Evolutionary conservation across 2,797 vertebrate species (phyloP).

Genomic region (Phylloscopus collybita): DNA sequence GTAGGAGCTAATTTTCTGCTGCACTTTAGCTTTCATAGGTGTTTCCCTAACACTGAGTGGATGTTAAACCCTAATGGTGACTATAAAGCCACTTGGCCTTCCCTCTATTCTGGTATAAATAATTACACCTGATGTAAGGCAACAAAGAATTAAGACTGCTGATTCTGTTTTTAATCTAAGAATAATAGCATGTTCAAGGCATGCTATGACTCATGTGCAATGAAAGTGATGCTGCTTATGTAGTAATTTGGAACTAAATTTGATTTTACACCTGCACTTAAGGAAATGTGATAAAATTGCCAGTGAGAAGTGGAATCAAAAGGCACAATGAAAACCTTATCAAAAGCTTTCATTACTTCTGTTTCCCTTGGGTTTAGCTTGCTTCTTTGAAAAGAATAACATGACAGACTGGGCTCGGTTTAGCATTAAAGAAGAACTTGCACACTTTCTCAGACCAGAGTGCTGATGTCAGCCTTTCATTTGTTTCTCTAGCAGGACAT

Average conservation of each 20-base stretch:
- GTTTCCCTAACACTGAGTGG: background rate
- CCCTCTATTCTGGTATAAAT: background rate
- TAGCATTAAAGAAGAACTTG: background rate
- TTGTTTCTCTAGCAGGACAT: background rate
- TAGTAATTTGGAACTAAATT: conserved; percentile 45
- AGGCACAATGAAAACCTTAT: background rate
- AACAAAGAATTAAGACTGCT: background rate
- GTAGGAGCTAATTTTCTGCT: background rate
- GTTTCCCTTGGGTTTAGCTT: background rate
- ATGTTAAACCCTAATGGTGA: background rate
- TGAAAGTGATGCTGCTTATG: background rate
- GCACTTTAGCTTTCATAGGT: background rate
- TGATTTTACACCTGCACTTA: conserved; percentile 38
- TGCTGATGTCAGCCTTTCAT: background rate
- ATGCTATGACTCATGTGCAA: background rate
- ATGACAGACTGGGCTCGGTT: background rate
- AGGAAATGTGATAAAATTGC: conserved; percentile 18
- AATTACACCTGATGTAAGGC: background rate
- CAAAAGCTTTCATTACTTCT: background rate
- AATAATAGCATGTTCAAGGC: conserved; percentile 6
- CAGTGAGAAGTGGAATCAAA: conserved; percentile 10
- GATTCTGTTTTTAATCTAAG: conserved; percentile 2
- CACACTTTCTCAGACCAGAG: background rate
- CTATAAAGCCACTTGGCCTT: background rate
- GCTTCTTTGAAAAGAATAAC: background rate